These are phyloP conservation scores for Campopleginae sp. DNA, from an alignment of 2,888 invertebrate species.

Conservation along the genomic window DNA sequence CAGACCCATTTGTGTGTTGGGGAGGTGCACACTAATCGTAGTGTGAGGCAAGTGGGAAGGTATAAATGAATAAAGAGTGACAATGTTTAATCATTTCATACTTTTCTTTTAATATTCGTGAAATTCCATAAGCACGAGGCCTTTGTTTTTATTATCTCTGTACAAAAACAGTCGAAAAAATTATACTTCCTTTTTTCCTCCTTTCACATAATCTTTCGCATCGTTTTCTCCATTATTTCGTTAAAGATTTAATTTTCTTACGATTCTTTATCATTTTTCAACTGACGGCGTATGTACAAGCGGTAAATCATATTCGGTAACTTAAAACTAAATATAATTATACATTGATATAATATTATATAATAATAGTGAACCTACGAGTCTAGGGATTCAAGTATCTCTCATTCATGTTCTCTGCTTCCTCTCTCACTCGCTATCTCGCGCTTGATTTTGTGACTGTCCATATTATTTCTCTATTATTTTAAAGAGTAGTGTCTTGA, in stretches of 20 bases:
- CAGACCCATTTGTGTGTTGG: too few relatives aligned
- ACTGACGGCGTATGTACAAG: conserved; percentile 84
- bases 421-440: conserved; percentile 55
- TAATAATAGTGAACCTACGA: conserved; percentile 81
- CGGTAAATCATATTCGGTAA: conserved; percentile 79
- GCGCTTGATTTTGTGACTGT: conserved; percentile 51
- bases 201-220: conserved; percentile 20
- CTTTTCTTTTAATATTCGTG: conserved; percentile 79
- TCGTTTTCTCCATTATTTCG: conserved; percentile 47
- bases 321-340: conserved; percentile 83
- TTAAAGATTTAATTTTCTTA: conserved; percentile 34
- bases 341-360: conserved; percentile 78
- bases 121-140: conserved; percentile 84
- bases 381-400: conserved; percentile 79
- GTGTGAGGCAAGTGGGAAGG: not conserved
- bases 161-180: conserved; percentile 84
- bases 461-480: conserved; percentile 31
- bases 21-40: too few relatives aligned
- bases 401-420: conserved; percentile 63
- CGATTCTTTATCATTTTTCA: conserved; percentile 75
- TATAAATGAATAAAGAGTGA: not conserved
- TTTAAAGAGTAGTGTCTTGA: conserved; percentile 41
- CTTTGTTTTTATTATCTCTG: conserved; percentile 84
- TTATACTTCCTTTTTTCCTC: conserved; percentile 80
- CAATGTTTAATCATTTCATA: conserved; percentile 33